A percentile compares a stretch with the other conserved stretches of the same genome.
phyloP scores from a whole-genome alignment of 1,140 invertebrate genomes.

The Schmidtea mediterranea region DNA sequence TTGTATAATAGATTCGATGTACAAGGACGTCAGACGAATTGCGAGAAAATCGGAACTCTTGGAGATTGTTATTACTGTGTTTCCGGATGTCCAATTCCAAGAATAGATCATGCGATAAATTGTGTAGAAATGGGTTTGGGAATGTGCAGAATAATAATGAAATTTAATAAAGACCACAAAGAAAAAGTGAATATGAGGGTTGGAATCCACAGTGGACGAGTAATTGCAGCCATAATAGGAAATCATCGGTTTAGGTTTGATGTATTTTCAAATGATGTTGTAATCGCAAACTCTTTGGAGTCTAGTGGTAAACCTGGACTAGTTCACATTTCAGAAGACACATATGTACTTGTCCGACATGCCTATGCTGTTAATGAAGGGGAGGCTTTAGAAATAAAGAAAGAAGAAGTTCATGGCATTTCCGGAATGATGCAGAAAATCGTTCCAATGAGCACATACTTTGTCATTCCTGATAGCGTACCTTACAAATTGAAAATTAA shows the following conservation, averaged over 20 bases:
- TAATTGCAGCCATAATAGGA: constrained; percentile 66
- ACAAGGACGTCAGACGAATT: constrained; percentile 37
- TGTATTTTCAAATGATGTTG: constrained; percentile 82
- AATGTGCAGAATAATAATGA: constrained; percentile 71
- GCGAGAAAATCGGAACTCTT: constrained; percentile 37
- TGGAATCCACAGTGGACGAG: constrained; percentile 68
- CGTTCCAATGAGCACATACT: background rate
- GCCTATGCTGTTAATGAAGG: constrained; percentile 55
- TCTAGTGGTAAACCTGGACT: constrained; percentile 52
- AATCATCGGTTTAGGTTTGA: constrained; percentile 86
- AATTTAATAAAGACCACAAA: constrained; percentile 26
- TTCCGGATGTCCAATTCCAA: constrained; percentile 54
- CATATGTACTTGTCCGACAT: constrained; percentile 47
- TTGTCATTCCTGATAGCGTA: background rate
- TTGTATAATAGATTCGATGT: constrained; percentile 81
- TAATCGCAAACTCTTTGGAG: constrained; percentile 76
- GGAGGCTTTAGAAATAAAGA: constrained; percentile 36
- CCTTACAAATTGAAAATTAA: too few relatives aligned
- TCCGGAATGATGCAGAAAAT: background rate
- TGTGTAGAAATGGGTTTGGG: constrained; percentile 80
- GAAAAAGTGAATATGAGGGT: constrained; percentile 47
- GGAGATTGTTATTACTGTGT: constrained; percentile 82
- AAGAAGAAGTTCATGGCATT: background rate
- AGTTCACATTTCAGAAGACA: constrained; percentile 58
- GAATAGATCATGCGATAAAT: constrained; percentile 63